Base-by-base conservation (phyloP, 2,113 vertebrate species). In the Barbus barbus region DNA sequence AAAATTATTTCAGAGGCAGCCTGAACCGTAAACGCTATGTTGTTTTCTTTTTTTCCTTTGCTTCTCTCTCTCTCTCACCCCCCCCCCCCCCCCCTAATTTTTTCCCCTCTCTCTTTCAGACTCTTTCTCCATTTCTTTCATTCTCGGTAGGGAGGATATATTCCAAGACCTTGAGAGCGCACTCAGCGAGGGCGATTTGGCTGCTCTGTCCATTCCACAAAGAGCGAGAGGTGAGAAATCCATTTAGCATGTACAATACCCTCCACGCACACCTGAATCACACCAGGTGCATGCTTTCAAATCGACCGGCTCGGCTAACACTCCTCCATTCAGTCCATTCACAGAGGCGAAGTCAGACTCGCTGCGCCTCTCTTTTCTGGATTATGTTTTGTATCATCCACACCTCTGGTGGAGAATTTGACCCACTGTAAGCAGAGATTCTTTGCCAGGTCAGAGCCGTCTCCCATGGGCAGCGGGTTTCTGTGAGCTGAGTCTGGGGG, bases 1-100 rank as follows among this genome's bases (percentile, higher is more conserved):
- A 90, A 90, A 86, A 90, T 90, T 88, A 89, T 90, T 89, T 89
- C 82, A 88, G 87, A 84, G 81, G 84, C 86, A 88, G 83, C 63
- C 78, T 86, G 78, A 87, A 87, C 78, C 82, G 78, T 86, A 89
- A 89, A 88, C 76, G 81, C 83, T 85, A 90, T 89, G 88, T 89
- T 89, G 78, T 86, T 84, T 72, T 84, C 56, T n/a, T 69, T 87
- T 81, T 72, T 82, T 26, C 46, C 36, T 24, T 44, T 36, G 31
- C 18, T 22, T 67, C 63, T 67, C 31, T 41, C 22, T 67, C 60
- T 76, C 85, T 56, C 46, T 13, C 73, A 51, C 41, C 33, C 48
- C 22, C 61, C 79, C 65, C 58, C 31, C 63, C 33, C 48, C 22
- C 61, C 79, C 65, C 58, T 51, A 53, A 24, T 71, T 82, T 51